Conservation (phyloP, 2,797 vertebrate genomes). For the Takifugu ocellatus region DNA sequence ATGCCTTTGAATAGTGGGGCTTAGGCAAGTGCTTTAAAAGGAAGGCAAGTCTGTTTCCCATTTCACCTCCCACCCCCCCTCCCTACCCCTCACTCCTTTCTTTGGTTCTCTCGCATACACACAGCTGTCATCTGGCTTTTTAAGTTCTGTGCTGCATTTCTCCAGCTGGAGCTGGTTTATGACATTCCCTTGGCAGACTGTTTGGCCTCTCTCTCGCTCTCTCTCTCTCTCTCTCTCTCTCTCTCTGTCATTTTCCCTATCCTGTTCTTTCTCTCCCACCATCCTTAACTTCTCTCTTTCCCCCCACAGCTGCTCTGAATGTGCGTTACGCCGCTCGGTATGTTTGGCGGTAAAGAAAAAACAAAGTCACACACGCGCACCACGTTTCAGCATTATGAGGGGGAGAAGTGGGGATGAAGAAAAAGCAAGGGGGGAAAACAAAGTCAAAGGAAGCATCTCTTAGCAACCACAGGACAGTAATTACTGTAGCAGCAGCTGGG, state of each 20-base stretch:
- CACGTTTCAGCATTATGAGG: conserved; percentile 78
- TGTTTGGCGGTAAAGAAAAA: conserved; percentile 72
- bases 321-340: conserved; percentile 71
- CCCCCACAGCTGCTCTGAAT: conserved; percentile 52
- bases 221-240: conserved; percentile 38
- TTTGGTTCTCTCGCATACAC: conserved; percentile 66
- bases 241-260: conserved; percentile 58
- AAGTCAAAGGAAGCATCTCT: conserved; percentile 88
- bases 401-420: conserved; percentile 21
- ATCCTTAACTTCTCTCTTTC: conserved; percentile 62
- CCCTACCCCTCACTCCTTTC: conserved; percentile 35
- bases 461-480: conserved; percentile 93
- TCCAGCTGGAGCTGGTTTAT: conserved; percentile 92
- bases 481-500: conserved; percentile 92
- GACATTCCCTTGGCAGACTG: conserved; percentile 85
- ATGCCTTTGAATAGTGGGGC: conserved; percentile 75
- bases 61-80: conserved; percentile 61
- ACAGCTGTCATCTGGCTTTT: conserved; percentile 90
- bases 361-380: conserved; percentile 68
- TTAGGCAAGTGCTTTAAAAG: conserved; percentile 80
- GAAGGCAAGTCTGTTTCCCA: conserved; percentile 84
- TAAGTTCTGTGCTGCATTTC: conserved; percentile 83
- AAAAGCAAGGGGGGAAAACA: conserved; percentile 28
- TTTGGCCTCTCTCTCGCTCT: conserved; percentile 64
- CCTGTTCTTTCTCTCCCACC: conserved; percentile 67